A percentile compares a stretch with the other conserved stretches of the same genome.
These are phyloP conservation scores for Mesocricetus auratus DNA, from an alignment of 2,113 vertebrate genomes.

Conservation along the genomic window DNA sequence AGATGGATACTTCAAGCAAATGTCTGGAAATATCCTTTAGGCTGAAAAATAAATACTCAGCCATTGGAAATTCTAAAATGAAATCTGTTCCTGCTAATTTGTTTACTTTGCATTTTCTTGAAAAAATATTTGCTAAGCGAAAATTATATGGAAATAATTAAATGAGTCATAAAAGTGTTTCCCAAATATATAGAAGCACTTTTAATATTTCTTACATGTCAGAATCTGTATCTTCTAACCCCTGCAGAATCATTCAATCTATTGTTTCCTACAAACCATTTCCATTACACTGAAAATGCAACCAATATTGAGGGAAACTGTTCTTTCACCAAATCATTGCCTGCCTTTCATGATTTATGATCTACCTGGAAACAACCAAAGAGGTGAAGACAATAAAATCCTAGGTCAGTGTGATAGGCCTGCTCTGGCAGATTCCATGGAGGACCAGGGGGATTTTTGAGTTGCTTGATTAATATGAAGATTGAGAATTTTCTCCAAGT, in stretches of 20 bases:
- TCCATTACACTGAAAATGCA: slow-evolving; percentile 27
- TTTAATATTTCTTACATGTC: slow-evolving; percentile 5
- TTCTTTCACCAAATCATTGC: slow-evolving; percentile 54
- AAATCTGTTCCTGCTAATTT: not conserved
- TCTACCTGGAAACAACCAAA: slow-evolving; percentile 24
- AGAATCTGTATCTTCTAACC: slow-evolving; percentile 15
- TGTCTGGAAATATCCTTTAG: not conserved
- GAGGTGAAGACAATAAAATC: slow-evolving; percentile 50
- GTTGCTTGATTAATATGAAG: not conserved
- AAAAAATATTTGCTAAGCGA: not conserved
- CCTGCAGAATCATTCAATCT: slow-evolving; percentile 34
- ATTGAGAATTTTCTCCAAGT: not conserved
- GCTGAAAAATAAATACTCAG: not conserved
- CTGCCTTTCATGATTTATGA: slow-evolving; percentile 49
- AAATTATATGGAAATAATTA: slow-evolving; percentile 33
- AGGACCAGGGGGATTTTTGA: not conserved
- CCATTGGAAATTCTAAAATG: slow-evolving; percentile 24
- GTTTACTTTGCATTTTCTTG: slow-evolving; percentile 37
- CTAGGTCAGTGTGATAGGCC: not conserved
- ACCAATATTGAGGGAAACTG: slow-evolving; percentile 54
- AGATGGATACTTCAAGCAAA: not conserved
- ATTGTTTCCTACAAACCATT: not conserved
- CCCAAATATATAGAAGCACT: not conserved
- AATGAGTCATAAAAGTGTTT: slow-evolving; percentile 6
- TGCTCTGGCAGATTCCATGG: not conserved